These are phyloP conservation scores for Ptilodon capucinus DNA, from an alignment of 2,888 invertebrate genomes.

Conservation along the genomic window DNA sequence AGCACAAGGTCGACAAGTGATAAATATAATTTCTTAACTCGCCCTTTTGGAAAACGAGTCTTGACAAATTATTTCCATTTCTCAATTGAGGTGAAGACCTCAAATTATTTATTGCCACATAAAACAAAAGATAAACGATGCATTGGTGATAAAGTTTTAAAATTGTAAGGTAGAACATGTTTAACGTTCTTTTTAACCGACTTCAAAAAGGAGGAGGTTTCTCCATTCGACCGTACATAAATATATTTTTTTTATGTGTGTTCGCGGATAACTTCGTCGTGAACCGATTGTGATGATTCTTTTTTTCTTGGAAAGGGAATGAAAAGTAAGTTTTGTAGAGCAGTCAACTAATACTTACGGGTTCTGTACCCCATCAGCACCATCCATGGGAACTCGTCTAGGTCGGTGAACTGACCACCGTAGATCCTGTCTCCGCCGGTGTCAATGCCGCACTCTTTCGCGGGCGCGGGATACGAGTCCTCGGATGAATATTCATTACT, in stretches of 20 bases:
- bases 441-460: slow-evolving; percentile 78
- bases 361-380: slow-evolving; percentile 81
- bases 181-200: no score
- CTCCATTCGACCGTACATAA: no score
- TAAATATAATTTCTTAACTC: slow-evolving; percentile 6
- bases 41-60: neutral
- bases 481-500: slow-evolving; percentile 36
- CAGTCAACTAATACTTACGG: slow-evolving; percentile 51
- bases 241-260: no score
- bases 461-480: slow-evolving; percentile 57
- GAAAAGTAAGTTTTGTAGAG: neutral
- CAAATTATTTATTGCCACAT: no score
- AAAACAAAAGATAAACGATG: neutral
- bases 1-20: slow-evolving; percentile 6
- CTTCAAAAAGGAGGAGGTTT: no score
- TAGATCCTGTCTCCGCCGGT: slow-evolving; percentile 83
- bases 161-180: no score
- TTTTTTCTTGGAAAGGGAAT: no score
- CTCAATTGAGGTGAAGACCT: no score
- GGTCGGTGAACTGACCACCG: slow-evolving; percentile 83
- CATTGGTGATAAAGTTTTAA: neutral
- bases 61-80: neutral
- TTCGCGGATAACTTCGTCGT: no score
- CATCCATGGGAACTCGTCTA: slow-evolving; percentile 86
- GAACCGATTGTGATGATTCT: no score